Evolutionary conservation across 2,888 invertebrate species (phyloP).

Genomic region (Malacosoma neustria): DNA sequence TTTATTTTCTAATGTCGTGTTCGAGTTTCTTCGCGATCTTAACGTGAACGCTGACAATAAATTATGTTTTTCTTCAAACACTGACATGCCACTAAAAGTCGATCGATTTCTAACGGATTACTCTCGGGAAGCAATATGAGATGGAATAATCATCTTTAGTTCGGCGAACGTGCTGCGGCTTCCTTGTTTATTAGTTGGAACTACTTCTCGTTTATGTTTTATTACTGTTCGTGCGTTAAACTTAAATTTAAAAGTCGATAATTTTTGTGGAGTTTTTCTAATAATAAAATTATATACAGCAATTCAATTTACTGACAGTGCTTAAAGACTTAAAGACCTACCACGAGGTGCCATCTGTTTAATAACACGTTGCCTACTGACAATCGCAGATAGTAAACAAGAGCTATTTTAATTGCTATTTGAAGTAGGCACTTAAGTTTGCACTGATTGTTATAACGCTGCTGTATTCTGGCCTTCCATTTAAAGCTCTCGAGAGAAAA

Average conservation of each 20-base stretch:
- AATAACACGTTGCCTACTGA: slow-evolving; percentile 56
- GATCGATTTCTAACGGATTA: slow-evolving; percentile 75
- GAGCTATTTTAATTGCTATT: slow-evolving; percentile 27
- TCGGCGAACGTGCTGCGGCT: slow-evolving; percentile 63
- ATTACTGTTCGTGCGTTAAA: slow-evolving; percentile 4
- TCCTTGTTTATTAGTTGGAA: slow-evolving; percentile 67
- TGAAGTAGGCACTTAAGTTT: slow-evolving; percentile 26
- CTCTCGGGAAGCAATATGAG: slow-evolving; percentile 64
- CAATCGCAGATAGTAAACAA: slow-evolving; percentile 52
- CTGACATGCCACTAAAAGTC: slow-evolving; percentile 72
- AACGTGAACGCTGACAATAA: slow-evolving; percentile 68
- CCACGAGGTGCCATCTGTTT: slow-evolving; percentile 65
- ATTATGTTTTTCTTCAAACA: slow-evolving; percentile 68
- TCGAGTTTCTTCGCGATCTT: slow-evolving; percentile 69
- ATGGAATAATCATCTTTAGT: slow-evolving; percentile 57
- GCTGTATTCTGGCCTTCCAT: no score
- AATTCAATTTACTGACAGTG: slow-evolving; percentile 36
- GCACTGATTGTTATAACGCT: slow-evolving; percentile 18
- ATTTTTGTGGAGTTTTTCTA: neutral
- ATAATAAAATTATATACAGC: slow-evolving; percentile 2
- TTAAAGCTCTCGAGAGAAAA: no score
- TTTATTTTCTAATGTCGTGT: slow-evolving; percentile 69
- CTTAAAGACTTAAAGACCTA: slow-evolving; percentile 40
- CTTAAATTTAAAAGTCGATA: neutral
- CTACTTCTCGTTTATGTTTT: slow-evolving; percentile 43